Conservation (phyloP, 2,888 invertebrate species). For the Apodemia mormo region DNA sequence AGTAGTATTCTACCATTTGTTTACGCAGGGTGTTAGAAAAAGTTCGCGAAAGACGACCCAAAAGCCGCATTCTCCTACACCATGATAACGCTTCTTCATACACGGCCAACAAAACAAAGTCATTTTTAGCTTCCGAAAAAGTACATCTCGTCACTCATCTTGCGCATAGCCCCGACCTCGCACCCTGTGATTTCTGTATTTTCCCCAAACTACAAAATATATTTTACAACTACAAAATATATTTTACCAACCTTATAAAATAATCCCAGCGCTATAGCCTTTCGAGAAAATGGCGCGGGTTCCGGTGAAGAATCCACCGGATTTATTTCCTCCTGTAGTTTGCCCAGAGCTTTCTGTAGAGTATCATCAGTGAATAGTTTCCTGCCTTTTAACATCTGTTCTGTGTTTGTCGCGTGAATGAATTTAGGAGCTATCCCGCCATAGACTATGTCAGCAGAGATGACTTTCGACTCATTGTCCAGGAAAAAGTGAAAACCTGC, state of each 20-base stretch:
- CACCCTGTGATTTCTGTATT: too few species aligned
- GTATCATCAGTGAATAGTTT: slow-evolving; percentile 64
- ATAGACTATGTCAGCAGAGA: slow-evolving; percentile 82
- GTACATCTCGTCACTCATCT: too few species aligned
- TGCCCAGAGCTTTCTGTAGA: slow-evolving; percentile 72
- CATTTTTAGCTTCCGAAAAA: too few species aligned
- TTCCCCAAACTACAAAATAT: too few species aligned
- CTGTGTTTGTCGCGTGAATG: slow-evolving; percentile 81
- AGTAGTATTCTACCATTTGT: too few species aligned
- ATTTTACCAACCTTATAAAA: slow-evolving; percentile 86
- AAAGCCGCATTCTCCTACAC: too few species aligned
- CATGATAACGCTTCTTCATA: too few species aligned
- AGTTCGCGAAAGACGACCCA: too few species aligned
- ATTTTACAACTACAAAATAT: too few species aligned
- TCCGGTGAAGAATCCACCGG: slow-evolving; percentile 85
- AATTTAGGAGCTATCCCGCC: slow-evolving; percentile 83
- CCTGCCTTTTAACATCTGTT: slow-evolving; percentile 67
- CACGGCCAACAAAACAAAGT: too few species aligned
- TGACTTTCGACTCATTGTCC: slow-evolving; percentile 57
- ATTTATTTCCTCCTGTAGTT: slow-evolving; percentile 81
- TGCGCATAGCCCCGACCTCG: too few species aligned
- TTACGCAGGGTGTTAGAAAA: too few species aligned
- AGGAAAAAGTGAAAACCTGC: slow-evolving; percentile 87
- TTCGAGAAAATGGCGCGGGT: slow-evolving; percentile 85
- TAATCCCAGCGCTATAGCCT: slow-evolving; percentile 86